Base-by-base conservation (phyloP, 2,797 vertebrate genomes). In the Propithecus perrieri region DNA sequence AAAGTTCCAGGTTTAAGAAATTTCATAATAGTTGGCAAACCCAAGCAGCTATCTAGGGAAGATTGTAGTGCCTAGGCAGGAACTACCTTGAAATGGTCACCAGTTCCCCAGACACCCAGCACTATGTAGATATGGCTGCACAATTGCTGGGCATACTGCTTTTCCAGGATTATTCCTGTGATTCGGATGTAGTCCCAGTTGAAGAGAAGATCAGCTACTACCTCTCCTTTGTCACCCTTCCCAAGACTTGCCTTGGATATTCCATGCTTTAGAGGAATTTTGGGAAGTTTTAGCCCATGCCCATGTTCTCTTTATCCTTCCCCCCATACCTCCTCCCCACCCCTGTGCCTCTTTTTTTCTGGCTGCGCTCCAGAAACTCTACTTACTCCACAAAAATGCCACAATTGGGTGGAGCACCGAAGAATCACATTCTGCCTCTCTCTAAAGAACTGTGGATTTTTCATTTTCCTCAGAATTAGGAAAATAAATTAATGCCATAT, bases 261-360 rank as follows among this genome's bases (percentile, higher is more conserved):
- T n/a, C 43, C n/a, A 20, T 72, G 28, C 46, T 72, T 57, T 30
- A 17, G 26, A 53, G 28, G 48, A 13, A 7, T 35, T 20, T 46
- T 38, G 55, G 53, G 22, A n/a, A 74, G 59, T 59, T 33, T 65
- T 30, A 30, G 11, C 33, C 41, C 53, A 2, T 78, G 10, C 30
- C 30, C 38, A 4, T 38, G 41, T 6, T 28, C 14, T 46, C 43
- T 86, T 17, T 4, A 57, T 38, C 26, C 55, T 7, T 2, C 7
- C 15, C 2, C n/a, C 33, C 20, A 53, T 5, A 2, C 9, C 15
- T 1, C n/a, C 1, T 1, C 4, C 4, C 33, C 8, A 46, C 4
- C 10, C n/a, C 15, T 2, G 30, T 24, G 55, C 11, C 41, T 46
- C 17, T 12, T n/a, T 15, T 92, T 65, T 87, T 24, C n/a, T 72